A percentile compares a stretch with the other conserved stretches of the same genome.
Evolutionary conservation across 2,113 vertebrate species (phyloP).

Genomic region (Beaufortia kweichowensis): DNA sequence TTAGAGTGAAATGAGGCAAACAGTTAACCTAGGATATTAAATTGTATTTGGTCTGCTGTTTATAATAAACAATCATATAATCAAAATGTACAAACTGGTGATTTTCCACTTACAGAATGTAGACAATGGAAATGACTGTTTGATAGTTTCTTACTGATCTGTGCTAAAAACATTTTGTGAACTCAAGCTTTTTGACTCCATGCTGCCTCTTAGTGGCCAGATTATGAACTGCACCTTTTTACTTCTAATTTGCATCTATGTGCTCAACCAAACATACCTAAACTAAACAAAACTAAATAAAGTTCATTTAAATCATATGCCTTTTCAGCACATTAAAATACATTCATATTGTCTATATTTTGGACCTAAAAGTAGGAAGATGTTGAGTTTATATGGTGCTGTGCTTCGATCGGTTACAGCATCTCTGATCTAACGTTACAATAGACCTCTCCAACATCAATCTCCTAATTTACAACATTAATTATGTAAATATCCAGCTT

Average conservation of each 20-base stretch:
- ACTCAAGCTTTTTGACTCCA: slow-evolving; percentile 59
- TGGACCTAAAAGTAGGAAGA: background rate
- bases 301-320: background rate
- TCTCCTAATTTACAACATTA: slow-evolving; percentile 73
- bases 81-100: background rate
- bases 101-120: slow-evolving; percentile 39
- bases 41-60: background rate
- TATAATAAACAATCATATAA: background rate
- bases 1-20: background rate
- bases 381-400: background rate
- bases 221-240: slow-evolving; percentile 40
- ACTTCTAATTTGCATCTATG: slow-evolving; percentile 21
- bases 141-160: slow-evolving; percentile 54
- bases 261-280: slow-evolving; percentile 1
- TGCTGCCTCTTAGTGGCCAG: slow-evolving; percentile 74
- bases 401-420: background rate
- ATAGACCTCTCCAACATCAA: slow-evolving; percentile 53
- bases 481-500: slow-evolving; percentile 74
- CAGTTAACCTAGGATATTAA: background rate
- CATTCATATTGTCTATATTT: background rate
- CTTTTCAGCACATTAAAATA: background rate
- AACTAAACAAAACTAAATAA: no score
- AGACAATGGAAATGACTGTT: slow-evolving; percentile 59
- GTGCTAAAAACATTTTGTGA: slow-evolving; percentile 16
- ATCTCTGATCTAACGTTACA: slow-evolving; percentile 40